Percentiles rank a stretch among this genome's conserved stretches.
phyloP scores from a whole-genome alignment of 2,113 vertebrate species.

The Vanacampus margaritifer region DNA sequence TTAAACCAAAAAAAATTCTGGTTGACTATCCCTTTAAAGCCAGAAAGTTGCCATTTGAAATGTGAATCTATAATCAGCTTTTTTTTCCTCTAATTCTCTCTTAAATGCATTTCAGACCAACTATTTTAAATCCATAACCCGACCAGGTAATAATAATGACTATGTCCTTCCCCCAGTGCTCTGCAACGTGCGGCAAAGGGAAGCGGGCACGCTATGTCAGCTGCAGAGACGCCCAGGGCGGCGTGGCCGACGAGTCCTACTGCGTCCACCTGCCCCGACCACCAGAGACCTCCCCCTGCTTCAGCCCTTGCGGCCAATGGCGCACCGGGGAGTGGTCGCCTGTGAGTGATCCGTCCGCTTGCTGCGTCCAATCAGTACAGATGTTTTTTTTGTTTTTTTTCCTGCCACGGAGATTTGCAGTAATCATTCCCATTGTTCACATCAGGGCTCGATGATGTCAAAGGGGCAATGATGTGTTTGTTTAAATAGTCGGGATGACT shows the following conservation, averaged over 20 bases:
- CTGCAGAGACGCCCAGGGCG: slow-evolving; percentile 82
- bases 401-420: slow-evolving; percentile 6
- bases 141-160: too few species aligned
- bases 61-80: too few species aligned
- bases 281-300: slow-evolving; percentile 80
- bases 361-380: slow-evolving; percentile 36
- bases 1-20: too few species aligned
- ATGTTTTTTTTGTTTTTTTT: slow-evolving; percentile 18
- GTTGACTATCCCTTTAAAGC: too few species aligned
- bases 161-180: slow-evolving; percentile 75
- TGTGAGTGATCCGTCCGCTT: slow-evolving; percentile 72
- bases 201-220: slow-evolving; percentile 88
- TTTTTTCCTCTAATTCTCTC: too few species aligned
- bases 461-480: not conserved
- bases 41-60: too few species aligned
- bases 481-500: slow-evolving; percentile 10
- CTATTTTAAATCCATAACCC: too few species aligned
- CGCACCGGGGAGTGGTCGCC: slow-evolving; percentile 86
- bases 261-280: slow-evolving; percentile 84
- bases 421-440: slow-evolving; percentile 7
- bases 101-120: too few species aligned
- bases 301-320: slow-evolving; percentile 91
- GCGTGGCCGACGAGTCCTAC: slow-evolving; percentile 81
- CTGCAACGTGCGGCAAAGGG: slow-evolving; percentile 88
- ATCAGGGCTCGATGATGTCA: not conserved